Conservation (phyloP, 2,888 invertebrate species). For the Gymnocheta viridis region DNA sequence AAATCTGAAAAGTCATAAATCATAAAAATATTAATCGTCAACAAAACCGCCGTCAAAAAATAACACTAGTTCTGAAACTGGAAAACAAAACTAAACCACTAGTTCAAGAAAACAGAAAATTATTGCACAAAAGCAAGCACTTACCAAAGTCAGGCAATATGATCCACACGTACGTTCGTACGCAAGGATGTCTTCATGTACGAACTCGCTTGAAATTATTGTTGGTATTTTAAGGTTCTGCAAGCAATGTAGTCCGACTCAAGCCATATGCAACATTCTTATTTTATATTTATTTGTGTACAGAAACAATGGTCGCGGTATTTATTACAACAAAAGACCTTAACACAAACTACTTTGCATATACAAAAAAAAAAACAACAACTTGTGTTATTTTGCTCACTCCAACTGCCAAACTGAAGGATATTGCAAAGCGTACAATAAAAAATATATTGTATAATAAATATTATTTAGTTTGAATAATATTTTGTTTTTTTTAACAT, state of each 20-base stretch:
- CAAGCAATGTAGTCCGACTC: neutral
- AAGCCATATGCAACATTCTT: constrained; percentile 31
- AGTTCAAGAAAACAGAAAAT: constrained; percentile 39
- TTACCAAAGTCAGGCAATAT: neutral
- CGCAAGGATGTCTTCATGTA: neutral
- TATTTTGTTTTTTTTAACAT: constrained; percentile 65
- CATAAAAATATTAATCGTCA: constrained; percentile 71
- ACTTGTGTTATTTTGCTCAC: constrained; percentile 16
- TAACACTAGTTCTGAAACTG: constrained; percentile 60
- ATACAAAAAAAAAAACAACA: constrained; percentile 61
- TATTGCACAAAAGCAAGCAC: constrained; percentile 1
- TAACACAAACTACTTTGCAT: constrained; percentile 56
- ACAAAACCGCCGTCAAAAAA: constrained; percentile 55
- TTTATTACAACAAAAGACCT: neutral
- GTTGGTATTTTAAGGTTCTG: neutral
- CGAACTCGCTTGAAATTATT: neutral
- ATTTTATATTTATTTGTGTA: constrained; percentile 26
- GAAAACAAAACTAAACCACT: constrained; percentile 57
- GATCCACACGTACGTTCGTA: neutral
- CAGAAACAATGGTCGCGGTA: constrained; percentile 22
- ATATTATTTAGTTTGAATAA: constrained; percentile 61
- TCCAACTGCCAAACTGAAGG: constrained; percentile 11
- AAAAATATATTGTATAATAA: constrained; percentile 46
- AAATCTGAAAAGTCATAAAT: constrained; percentile 69
- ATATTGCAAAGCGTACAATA: constrained; percentile 40